Evolutionary conservation across 2,113 vertebrate genomes (phyloP), one percentile per base, ranked within the genome.

Genomic region (Eurystomus gularis): DNA sequence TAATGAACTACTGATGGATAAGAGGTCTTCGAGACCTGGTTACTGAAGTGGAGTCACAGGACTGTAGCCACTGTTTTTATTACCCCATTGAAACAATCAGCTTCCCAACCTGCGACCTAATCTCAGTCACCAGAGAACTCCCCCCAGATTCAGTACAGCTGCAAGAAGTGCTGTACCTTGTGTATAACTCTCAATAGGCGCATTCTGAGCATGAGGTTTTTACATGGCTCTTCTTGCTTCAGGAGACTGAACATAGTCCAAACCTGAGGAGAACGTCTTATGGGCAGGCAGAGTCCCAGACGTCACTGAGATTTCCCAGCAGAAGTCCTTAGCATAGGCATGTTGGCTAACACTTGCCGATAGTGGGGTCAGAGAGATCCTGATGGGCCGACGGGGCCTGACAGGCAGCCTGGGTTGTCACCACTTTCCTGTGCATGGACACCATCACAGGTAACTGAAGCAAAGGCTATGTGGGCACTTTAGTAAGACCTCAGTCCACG

Each of bases 51-150:
- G 88, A 94, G 33, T 87, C 75, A 76, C 70, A 66, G 76, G 60
- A 82, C 37, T 75, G 37, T 33, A 86, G 66, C 46, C 71, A 86
- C 31, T 68, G 66, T 28, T 75, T 97, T 95, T 94, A 89, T 82
- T 70, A 82, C 49, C 33, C 40, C 26, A 44, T 24, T 82, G 89
- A 44, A 91, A 81, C 18, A 58, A 64, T 26, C 35, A 72, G 31
- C 35, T 75, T 94, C 58, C n/a, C 54, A 83, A 42, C 60, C 69
- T 87, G 83, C 8, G 8, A 81, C 69, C 77, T 91, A 35, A 55
- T 88, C 46, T 91, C 64, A 68, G 84, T 82, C 52, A 78, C 29
- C 40, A 33, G 40, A 78, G 60, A 84, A 37, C 29, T 46, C 19
- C 17, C 51, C 39, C 49, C 42, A 76, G 49, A 82, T 62, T 31